Evolutionary conservation across 2,888 invertebrate genomes (phyloP).

Genomic region (Caenorhabditis sp.): DNA sequence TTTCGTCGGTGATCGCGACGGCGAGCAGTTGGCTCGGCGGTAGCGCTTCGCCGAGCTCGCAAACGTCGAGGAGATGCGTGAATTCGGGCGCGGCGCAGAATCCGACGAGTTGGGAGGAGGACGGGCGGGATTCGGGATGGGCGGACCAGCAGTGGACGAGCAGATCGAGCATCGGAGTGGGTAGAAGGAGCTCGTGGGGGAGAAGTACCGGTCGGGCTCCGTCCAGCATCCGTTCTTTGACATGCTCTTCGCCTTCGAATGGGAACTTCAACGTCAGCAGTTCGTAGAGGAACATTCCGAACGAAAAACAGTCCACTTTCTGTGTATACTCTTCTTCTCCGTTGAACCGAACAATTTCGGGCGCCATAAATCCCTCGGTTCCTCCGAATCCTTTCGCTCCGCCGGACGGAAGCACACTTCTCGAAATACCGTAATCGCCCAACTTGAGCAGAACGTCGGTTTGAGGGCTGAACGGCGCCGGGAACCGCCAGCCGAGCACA

Average conservation of each 20-base stretch:
- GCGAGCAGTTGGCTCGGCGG: slow-evolving; percentile 52
- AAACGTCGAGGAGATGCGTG: slow-evolving; percentile 88
- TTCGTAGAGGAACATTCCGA: slow-evolving; percentile 98
- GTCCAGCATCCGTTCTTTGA: slow-evolving; percentile 95
- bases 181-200: slow-evolving; percentile 82
- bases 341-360: slow-evolving; percentile 97
- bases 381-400: slow-evolving; percentile 91
- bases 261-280: slow-evolving; percentile 92
- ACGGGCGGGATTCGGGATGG: slow-evolving; percentile 87
- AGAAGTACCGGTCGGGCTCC: slow-evolving; percentile 93
- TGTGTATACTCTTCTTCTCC: slow-evolving; percentile 99
- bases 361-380: slow-evolving; percentile 99
- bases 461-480: slow-evolving; percentile 83
- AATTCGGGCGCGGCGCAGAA: slow-evolving; percentile 85
- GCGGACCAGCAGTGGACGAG: slow-evolving; percentile 98
- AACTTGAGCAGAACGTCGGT: slow-evolving; percentile 85
- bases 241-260: slow-evolving; percentile 95
- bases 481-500: slow-evolving; percentile 97
- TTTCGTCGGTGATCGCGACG: slow-evolving; percentile 57
- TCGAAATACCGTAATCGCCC: slow-evolving; percentile 88
- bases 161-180: slow-evolving; percentile 88
- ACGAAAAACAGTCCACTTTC: slow-evolving; percentile 97
- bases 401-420: slow-evolving; percentile 78
- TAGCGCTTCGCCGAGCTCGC: slow-evolving; percentile 83
- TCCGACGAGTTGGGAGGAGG: slow-evolving; percentile 92